Percentiles rank a stretch among this genome's conserved stretches.
Conservation (phyloP, 2,888 invertebrate genomes). For the Volucella zonaria region DNA sequence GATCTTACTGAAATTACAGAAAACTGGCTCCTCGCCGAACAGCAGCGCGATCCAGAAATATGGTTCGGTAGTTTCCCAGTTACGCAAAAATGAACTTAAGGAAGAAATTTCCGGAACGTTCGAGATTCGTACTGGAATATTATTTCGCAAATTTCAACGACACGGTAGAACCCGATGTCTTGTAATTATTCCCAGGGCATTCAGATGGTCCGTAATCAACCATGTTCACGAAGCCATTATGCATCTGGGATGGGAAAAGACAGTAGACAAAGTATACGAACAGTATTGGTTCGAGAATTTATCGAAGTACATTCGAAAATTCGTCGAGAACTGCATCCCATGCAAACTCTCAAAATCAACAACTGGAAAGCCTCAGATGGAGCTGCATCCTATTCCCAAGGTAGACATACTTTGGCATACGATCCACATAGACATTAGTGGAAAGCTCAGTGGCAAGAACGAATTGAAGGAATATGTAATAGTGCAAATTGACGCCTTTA, state of each 20-base stretch:
- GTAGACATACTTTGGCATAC: conserved; percentile 36
- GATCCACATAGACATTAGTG: conserved; percentile 26
- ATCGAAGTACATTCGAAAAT: conserved; percentile 54
- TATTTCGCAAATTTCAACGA: conserved; percentile 31
- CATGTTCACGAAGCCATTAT: no score
- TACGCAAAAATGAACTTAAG: conserved; percentile 5
- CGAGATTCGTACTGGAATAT: conserved; percentile 16
- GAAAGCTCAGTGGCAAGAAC: conserved; percentile 34
- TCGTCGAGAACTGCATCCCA: conserved; percentile 13
- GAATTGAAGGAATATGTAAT: conserved; percentile 32
- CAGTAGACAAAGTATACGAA: no score
- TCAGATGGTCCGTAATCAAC: no score
- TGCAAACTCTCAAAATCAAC: conserved; percentile 33
- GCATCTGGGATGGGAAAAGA: no score
- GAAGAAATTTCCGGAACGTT: conserved; percentile 22
- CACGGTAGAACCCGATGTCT: conserved; percentile 30
- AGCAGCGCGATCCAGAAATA: conserved; percentile 24
- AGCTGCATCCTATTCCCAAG: conserved; percentile 29
- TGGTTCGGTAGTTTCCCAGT: background rate
- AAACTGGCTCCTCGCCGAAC: conserved; percentile 56
- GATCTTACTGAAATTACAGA: conserved; percentile 49
- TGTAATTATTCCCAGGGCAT: conserved; percentile 25
- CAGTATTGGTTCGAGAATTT: conserved; percentile 33
- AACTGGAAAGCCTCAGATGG: conserved; percentile 26
- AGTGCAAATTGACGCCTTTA: conserved; percentile 39